Conservation (phyloP, 2,113 vertebrate genomes). For the Anarrhichthys ocellatus region DNA sequence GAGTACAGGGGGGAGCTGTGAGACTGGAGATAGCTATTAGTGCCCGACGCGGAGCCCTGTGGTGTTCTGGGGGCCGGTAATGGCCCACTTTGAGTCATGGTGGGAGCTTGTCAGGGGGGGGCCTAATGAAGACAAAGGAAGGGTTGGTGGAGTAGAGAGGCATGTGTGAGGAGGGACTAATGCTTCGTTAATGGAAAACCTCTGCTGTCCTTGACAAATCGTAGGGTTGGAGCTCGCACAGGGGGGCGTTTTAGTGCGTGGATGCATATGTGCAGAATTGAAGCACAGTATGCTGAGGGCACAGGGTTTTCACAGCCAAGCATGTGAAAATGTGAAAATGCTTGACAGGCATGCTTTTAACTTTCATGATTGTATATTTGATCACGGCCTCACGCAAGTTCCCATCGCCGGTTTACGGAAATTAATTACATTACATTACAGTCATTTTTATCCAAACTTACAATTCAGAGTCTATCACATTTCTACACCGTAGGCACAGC, state of each 20-base stretch:
- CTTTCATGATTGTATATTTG: neutral
- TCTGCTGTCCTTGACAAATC: conserved; percentile 75
- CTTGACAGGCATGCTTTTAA: neutral
- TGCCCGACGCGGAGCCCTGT: conserved; percentile 27
- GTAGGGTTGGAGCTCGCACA: neutral
- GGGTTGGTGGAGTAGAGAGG: conserved; percentile 54
- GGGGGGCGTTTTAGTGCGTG: neutral
- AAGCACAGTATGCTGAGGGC: neutral
- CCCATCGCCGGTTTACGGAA: neutral
- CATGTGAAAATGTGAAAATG: neutral
- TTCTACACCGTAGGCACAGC: too few species aligned
- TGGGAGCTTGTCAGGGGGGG: conserved; percentile 67
- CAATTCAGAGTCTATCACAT: too few species aligned
- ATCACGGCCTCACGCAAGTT: neutral
- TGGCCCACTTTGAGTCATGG: conserved; percentile 52
- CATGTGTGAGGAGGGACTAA: conserved; percentile 66
- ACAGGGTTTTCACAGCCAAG: neutral
- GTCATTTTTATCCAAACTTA: too few species aligned
- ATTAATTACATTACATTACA: too few species aligned
- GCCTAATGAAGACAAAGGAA: conserved; percentile 80
- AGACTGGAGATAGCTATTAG: conserved; percentile 36
- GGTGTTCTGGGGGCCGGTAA: conserved; percentile 49
- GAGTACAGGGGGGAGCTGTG: neutral
- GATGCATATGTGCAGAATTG: neutral
- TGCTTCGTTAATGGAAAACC: conserved; percentile 72